phyloP scores from a whole-genome alignment of 2,888 invertebrate species.

The Drosophila demipolita region DNA sequence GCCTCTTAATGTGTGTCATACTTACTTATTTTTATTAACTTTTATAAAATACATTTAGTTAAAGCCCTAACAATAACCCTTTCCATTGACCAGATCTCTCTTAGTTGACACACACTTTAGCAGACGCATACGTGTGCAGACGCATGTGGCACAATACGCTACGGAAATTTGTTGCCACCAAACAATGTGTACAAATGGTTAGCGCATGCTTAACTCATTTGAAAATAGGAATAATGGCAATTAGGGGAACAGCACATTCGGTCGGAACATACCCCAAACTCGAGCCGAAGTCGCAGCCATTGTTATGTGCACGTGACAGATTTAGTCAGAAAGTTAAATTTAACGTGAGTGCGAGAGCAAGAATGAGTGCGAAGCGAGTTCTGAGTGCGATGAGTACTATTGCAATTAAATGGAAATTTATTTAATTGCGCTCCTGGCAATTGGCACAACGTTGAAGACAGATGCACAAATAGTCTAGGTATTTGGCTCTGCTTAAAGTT shows the following conservation, averaged over 20 bases:
- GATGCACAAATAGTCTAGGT: not conserved
- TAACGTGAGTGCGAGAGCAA: constrained; percentile 12
- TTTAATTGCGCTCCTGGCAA: constrained; percentile 50
- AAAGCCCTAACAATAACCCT: not conserved
- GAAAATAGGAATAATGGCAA: constrained; percentile 45
- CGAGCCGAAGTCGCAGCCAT: constrained; percentile 35
- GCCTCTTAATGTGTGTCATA: not conserved
- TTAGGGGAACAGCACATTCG: constrained; percentile 22
- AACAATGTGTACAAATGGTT: constrained; percentile 36
- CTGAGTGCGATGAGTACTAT: constrained; percentile 36
- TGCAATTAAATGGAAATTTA: constrained; percentile 53
- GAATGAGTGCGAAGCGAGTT: constrained; percentile 18
- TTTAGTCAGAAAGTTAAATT: constrained; percentile 52
- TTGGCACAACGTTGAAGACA: constrained; percentile 19
- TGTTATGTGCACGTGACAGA: constrained; percentile 67
- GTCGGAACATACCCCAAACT: constrained; percentile 1
- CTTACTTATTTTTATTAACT: too few relatives aligned
- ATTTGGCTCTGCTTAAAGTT: constrained; percentile 35
- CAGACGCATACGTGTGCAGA: constrained; percentile 22
- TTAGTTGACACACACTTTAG: not conserved
- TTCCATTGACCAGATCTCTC: not conserved
- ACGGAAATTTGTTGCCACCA: constrained; percentile 20
- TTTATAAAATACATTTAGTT: not conserved
- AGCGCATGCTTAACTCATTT: constrained; percentile 47
- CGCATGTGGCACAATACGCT: not conserved